Conservation (phyloP, 2,797 vertebrate genomes). For the Anomalospiza imberbis region DNA sequence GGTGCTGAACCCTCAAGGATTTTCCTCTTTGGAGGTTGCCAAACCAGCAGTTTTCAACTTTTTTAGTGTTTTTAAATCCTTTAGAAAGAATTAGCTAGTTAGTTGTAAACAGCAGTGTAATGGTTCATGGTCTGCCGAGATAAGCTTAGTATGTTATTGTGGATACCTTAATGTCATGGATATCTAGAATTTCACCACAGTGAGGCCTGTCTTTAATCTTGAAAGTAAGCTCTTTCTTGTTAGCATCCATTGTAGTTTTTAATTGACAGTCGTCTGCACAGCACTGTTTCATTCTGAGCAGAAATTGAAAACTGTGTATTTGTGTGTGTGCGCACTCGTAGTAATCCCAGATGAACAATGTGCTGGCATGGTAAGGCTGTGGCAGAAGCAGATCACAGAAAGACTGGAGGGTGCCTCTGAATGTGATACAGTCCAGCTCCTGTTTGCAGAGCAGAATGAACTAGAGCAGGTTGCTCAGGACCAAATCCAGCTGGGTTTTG, state of each 20-base stretch:
- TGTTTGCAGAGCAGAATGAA: neutral
- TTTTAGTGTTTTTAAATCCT: neutral
- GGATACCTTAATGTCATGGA: neutral
- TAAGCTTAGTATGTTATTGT: neutral
- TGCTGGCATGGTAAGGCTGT: neutral
- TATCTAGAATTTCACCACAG: neutral
- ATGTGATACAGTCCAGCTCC: neutral
- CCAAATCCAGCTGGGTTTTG: neutral
- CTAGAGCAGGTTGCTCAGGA: neutral
- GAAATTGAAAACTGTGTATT: neutral
- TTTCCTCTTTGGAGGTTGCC: neutral
- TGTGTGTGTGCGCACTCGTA: fast-evolving
- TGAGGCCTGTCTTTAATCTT: neutral
- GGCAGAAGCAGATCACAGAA: neutral
- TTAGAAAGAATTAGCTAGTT: neutral
- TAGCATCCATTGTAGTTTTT: neutral
- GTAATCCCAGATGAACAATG: neutral
- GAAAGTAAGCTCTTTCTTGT: neutral
- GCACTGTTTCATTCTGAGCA: neutral
- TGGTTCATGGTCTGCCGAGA: neutral
- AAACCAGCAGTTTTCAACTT: neutral
- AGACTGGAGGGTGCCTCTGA: neutral
- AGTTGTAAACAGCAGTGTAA: neutral
- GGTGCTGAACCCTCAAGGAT: neutral
- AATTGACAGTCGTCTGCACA: neutral